Evolutionary conservation across 2,797 vertebrate genomes (phyloP).

Genomic region (Coendou prehensilis): DNA sequence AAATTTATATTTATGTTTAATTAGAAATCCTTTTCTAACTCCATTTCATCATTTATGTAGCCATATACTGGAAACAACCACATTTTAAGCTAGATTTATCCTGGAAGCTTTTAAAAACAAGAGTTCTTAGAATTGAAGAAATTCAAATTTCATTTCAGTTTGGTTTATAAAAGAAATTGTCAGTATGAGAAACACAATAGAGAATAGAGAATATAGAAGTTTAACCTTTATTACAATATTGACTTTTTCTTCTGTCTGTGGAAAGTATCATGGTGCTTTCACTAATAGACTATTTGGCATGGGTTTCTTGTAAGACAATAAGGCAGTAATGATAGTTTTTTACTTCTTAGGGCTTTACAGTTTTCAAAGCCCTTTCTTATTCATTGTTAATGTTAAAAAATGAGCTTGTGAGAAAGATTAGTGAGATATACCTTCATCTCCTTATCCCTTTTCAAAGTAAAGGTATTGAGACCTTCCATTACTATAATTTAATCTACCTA

Average conservation of each 20-base stretch:
- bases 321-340: not conserved
- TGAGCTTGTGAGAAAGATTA: not conserved
- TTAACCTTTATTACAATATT: not conserved
- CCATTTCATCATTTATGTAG: not conserved
- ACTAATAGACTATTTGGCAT: slow-evolving; percentile 46
- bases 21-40: slow-evolving; percentile 16
- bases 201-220: not conserved
- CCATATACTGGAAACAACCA: not conserved
- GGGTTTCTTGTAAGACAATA: not conserved
- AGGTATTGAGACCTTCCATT: not conserved
- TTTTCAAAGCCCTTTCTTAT: slow-evolving; percentile 14
- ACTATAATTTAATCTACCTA: not conserved
- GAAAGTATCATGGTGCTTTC: slow-evolving; percentile 6
- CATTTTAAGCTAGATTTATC: not conserved
- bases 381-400: slow-evolving; percentile 21
- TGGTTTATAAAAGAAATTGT: not conserved
- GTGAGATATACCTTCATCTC: not conserved
- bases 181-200: not conserved
- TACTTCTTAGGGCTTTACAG: not conserved
- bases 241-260: not conserved
- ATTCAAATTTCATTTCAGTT: not conserved
- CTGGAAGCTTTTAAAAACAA: not conserved
- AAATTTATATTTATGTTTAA: not conserved
- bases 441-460: not conserved
- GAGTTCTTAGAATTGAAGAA: not conserved